phyloP scores from a whole-genome alignment of 2,797 vertebrate species.

The Caiman crocodilus region DNA sequence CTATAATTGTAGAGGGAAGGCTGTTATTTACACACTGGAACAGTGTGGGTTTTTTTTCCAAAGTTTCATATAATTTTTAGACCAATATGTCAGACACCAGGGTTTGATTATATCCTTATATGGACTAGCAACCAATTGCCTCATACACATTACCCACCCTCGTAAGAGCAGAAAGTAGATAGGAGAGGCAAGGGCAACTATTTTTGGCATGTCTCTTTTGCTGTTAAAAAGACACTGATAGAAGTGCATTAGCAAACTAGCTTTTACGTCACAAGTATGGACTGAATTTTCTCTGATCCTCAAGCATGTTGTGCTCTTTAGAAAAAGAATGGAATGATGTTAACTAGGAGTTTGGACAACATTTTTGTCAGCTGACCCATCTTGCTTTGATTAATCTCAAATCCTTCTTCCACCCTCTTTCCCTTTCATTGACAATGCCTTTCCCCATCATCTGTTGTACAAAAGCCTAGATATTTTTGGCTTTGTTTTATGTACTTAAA shows the following conservation, averaged over 20 bases:
- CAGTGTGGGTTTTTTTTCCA: slow-evolving; percentile 51
- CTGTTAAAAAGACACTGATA: not conserved
- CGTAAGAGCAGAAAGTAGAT: not conserved
- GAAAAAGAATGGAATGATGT: too few relatives aligned
- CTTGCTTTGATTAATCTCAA: not conserved
- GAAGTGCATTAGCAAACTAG: not conserved
- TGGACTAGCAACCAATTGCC: not conserved
- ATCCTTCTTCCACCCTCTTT: not conserved
- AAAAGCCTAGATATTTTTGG: not conserved
- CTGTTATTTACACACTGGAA: slow-evolving; percentile 57
- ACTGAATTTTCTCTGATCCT: not conserved
- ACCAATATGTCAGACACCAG: not conserved
- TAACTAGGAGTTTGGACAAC: too few relatives aligned
- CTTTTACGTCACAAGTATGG: not conserved
- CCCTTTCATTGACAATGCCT: not conserved
- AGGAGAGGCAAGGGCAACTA: not conserved
- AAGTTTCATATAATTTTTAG: slow-evolving; percentile 18
- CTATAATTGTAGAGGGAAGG: slow-evolving; percentile 40
- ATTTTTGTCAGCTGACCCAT: not conserved
- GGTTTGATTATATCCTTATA: not conserved
- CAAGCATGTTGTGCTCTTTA: too few relatives aligned
- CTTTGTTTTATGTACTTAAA: not conserved
- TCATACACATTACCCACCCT: not conserved
- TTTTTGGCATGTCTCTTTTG: not conserved
- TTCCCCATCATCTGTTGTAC: not conserved